Evolutionary conservation across 2,113 vertebrate genomes (phyloP).

Genomic region (Paralichthys olivaceus): DNA sequence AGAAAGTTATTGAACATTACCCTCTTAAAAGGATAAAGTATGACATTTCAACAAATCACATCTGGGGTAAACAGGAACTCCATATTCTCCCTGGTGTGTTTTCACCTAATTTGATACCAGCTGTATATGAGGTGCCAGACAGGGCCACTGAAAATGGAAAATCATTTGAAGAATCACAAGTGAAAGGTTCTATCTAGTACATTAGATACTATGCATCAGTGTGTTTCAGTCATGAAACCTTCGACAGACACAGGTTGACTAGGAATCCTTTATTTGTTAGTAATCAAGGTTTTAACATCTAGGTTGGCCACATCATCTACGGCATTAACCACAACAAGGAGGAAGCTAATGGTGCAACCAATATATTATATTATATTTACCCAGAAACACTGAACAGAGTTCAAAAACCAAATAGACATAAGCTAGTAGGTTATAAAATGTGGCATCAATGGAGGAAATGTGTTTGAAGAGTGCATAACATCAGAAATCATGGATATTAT

Average conservation of each 20-base stretch:
- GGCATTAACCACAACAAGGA: background rate
- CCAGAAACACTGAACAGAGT: background rate
- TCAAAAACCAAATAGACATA: background rate
- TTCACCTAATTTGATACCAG: constrained; percentile 9
- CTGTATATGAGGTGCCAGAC: constrained; percentile 29
- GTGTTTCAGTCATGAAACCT: no score
- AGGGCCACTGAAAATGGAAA: constrained; percentile 16
- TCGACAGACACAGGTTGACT: no score
- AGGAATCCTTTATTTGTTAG: no score
- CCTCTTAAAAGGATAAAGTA: constrained; percentile 35
- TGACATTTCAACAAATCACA: constrained; percentile 38
- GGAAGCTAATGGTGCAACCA: background rate
- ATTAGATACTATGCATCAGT: no score
- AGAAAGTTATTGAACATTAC: constrained; percentile 49
- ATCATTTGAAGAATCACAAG: constrained; percentile 6
- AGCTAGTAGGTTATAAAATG: background rate
- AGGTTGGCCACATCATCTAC: background rate
- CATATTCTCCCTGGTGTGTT: constrained; percentile 32
- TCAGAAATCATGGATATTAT: background rate
- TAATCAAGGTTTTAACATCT: background rate
- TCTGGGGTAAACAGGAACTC: constrained; percentile 12
- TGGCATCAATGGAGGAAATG: background rate
- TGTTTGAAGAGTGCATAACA: background rate
- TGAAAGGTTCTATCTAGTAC: constrained; percentile 6
- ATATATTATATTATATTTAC: background rate